A percentile compares a stretch with the other conserved stretches of the same genome.
Evolutionary conservation across 2,113 vertebrate genomes (phyloP).

Genomic region (Numida meleagris): DNA sequence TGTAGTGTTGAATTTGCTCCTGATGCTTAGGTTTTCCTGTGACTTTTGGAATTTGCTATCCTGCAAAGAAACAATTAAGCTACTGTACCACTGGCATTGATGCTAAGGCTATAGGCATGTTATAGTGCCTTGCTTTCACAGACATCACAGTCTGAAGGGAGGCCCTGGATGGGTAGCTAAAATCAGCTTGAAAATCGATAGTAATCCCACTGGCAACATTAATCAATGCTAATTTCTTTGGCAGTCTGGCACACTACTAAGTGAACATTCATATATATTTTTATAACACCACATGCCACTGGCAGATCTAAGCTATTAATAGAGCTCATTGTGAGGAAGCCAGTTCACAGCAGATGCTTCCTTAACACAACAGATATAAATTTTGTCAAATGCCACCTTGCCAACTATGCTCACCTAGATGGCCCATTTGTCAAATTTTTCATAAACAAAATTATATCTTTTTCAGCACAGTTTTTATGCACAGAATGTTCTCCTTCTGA

Average conservation of each 20-base stretch:
- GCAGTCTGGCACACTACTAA: not conserved
- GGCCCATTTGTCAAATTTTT: not conserved
- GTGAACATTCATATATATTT: slow-evolving; percentile 47
- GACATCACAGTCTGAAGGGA: not conserved
- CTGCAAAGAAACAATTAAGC: not conserved
- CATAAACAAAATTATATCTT: not conserved
- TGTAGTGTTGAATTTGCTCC: not conserved
- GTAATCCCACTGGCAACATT: not conserved
- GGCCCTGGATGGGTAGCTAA: not conserved
- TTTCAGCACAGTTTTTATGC: not conserved
- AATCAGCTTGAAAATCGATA: slow-evolving; percentile 11
- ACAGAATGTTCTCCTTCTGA: not conserved
- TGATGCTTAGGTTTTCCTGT: not conserved
- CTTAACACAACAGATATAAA: slow-evolving; percentile 55
- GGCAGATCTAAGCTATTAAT: slow-evolving; percentile 49
- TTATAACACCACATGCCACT: slow-evolving; percentile 11
- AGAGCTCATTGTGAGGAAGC: slow-evolving; percentile 21
- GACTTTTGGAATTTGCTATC: not conserved
- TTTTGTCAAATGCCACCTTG: slow-evolving; percentile 20
- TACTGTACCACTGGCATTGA: not conserved
- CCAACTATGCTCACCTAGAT: slow-evolving; percentile 4
- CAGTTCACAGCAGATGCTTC: slow-evolving; percentile 36
- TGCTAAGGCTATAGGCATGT: not conserved
- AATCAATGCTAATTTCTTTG: slow-evolving; percentile 24
- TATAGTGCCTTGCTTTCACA: not conserved